Conservation (phyloP, 2,797 vertebrate species). For the Adrianichthys oophorus region DNA sequence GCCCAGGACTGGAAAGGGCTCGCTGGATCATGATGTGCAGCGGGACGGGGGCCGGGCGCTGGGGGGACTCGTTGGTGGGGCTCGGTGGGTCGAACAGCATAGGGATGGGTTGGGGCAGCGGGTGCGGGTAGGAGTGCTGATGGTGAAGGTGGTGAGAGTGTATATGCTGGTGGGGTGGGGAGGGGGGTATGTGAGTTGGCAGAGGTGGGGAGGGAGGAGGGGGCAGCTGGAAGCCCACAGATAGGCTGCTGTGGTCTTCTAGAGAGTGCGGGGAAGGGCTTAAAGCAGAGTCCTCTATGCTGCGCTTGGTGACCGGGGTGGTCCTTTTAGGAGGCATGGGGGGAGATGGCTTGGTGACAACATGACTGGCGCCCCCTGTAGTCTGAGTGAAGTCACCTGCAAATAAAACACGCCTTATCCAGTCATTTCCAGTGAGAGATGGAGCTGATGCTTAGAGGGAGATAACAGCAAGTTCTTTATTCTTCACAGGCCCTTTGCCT, state of each 20-base stretch:
- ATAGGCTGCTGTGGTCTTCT: constrained; percentile 75
- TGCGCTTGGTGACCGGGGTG: constrained; percentile 76
- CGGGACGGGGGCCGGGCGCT: constrained; percentile 84
- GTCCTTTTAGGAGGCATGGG: constrained; percentile 93
- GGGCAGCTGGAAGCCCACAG: constrained; percentile 75
- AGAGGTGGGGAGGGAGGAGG: constrained; percentile 81
- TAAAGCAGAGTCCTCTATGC: constrained; percentile 67
- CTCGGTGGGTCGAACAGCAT: constrained; percentile 79
- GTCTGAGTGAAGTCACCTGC: constrained; percentile 88
- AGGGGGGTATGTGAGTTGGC: constrained; percentile 82
- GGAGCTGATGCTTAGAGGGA: constrained; percentile 8
- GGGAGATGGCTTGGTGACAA: constrained; percentile 87
- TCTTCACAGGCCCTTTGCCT: constrained; percentile 20
- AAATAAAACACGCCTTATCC: constrained; percentile 30
- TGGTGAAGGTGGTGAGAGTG: constrained; percentile 74
- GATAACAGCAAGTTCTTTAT: constrained; percentile 6
- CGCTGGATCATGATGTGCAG: constrained; percentile 97
- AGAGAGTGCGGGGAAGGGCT: constrained; percentile 45
- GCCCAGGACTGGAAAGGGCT: constrained; percentile 90
- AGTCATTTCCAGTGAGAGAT: not conserved
- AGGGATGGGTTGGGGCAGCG: constrained; percentile 67
- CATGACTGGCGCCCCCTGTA: constrained; percentile 74
- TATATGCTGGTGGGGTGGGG: constrained; percentile 76
- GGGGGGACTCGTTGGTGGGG: constrained; percentile 65
- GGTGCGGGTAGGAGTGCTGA: constrained; percentile 81